Percentiles rank a stretch among this genome's conserved stretches.
phyloP scores from a whole-genome alignment of 2,797 vertebrate species.

The Chelon auratus region DNA sequence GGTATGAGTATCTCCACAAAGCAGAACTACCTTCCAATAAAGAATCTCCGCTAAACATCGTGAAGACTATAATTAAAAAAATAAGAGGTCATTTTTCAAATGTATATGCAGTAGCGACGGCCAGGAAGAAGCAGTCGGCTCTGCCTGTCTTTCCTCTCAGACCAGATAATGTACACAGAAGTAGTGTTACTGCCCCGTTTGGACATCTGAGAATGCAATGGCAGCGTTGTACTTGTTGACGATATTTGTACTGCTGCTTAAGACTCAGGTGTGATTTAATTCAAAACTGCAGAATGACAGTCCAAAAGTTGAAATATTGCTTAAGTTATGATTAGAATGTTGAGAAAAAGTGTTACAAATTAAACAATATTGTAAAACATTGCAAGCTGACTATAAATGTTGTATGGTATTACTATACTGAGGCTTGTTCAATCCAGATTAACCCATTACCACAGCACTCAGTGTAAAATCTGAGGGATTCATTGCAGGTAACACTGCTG shows the following conservation, averaged over 20 bases:
- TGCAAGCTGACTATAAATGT: neutral
- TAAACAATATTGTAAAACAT: neutral
- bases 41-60: conserved; percentile 29
- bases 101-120: neutral
- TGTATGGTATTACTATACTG: too few relatives aligned
- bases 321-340: neutral
- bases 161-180: too few relatives aligned
- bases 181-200: neutral
- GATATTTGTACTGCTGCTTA: neutral
- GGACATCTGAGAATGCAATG: neutral
- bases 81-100: neutral
- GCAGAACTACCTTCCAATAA: conserved; percentile 1
- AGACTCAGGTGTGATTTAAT: neutral
- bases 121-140: neutral
- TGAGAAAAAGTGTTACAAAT: neutral
- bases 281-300: neutral
- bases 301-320: neutral
- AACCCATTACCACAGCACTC: too few relatives aligned
- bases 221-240: neutral
- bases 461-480: too few relatives aligned
- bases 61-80: conserved; percentile 15
- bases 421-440: too few relatives aligned
- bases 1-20: conserved; percentile 1
- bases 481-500: too few relatives aligned
- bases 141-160: neutral